Percentiles rank a stretch among this genome's conserved stretches.
Evolutionary conservation across 1,140 invertebrate genomes (phyloP).

Genomic region (Ruditapes philippinarum): DNA sequence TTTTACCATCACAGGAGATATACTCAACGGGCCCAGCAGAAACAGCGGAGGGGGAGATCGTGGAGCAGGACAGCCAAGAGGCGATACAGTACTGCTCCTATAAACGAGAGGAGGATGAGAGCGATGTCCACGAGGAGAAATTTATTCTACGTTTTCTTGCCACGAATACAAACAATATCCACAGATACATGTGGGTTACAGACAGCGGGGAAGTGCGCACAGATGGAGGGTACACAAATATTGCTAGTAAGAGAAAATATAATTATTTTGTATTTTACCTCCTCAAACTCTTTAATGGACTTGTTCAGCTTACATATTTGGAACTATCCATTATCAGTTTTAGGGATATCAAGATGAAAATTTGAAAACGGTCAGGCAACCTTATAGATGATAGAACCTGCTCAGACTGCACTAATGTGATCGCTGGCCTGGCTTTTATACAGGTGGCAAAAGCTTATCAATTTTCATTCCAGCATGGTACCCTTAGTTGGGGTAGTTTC

Average conservation of each 20-base stretch:
- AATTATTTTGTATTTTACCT: no score
- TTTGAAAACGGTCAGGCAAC: no score
- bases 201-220: constrained; percentile 55
- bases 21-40: constrained; percentile 50
- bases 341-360: no score
- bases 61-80: constrained; percentile 24
- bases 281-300: no score
- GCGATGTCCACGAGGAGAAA: constrained; percentile 62
- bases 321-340: no score
- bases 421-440: no score
- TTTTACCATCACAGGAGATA: constrained; percentile 23
- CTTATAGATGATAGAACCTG: no score
- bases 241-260: constrained; percentile 44
- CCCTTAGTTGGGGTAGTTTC: no score
- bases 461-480: no score
- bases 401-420: no score
- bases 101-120: constrained; percentile 22
- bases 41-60: constrained; percentile 5
- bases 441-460: no score
- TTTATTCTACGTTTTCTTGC: constrained; percentile 57
- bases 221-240: constrained; percentile 58
- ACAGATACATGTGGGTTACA: constrained; percentile 56
- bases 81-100: constrained; percentile 29
- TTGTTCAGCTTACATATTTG: no score
- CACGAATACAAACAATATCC: constrained; percentile 30